phyloP scores from a whole-genome alignment of 2,888 invertebrate genomes.

The Axea sp. region DNA sequence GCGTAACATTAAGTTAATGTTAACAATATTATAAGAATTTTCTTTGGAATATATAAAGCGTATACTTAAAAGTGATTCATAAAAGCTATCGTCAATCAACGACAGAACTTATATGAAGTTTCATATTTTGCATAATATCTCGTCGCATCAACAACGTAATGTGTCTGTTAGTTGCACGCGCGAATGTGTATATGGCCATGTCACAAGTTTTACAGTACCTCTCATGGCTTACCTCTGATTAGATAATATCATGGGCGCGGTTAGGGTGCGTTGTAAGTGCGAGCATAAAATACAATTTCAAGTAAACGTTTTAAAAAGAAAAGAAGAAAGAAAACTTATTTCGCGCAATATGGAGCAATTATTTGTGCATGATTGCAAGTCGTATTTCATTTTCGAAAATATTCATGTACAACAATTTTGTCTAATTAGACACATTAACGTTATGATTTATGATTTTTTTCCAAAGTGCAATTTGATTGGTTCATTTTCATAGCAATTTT shows the following conservation, averaged over 20 bases:
- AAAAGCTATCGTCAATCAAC: slow-evolving; percentile 53
- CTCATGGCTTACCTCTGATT: slow-evolving; percentile 53
- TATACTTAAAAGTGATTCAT: slow-evolving; percentile 47
- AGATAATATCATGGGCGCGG: slow-evolving; percentile 49
- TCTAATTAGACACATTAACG: slow-evolving; percentile 35
- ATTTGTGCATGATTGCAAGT: slow-evolving; percentile 38
- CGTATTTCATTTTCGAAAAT: slow-evolving; percentile 39
- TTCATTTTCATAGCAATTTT: no score
- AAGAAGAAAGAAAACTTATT: slow-evolving; percentile 20
- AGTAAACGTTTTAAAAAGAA: slow-evolving; percentile 19
- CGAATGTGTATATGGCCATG: slow-evolving; percentile 25
- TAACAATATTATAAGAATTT: no score
- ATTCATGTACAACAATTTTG: slow-evolving; percentile 8
- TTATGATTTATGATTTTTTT: no score
- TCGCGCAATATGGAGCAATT: background rate
- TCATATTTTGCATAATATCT: slow-evolving; percentile 58
- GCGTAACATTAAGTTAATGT: no score
- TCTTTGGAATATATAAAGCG: slow-evolving; percentile 5
- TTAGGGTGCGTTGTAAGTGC: slow-evolving; percentile 42
- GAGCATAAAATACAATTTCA: slow-evolving; percentile 41
- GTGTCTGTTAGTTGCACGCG: slow-evolving; percentile 45
- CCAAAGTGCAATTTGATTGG: no score
- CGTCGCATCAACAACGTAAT: slow-evolving; percentile 53
- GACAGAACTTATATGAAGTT: slow-evolving; percentile 38
- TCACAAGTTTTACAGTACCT: slow-evolving; percentile 29